Evolutionary conservation across 1,140 invertebrate species (phyloP).

Genomic region (Euglossa dilemma): DNA sequence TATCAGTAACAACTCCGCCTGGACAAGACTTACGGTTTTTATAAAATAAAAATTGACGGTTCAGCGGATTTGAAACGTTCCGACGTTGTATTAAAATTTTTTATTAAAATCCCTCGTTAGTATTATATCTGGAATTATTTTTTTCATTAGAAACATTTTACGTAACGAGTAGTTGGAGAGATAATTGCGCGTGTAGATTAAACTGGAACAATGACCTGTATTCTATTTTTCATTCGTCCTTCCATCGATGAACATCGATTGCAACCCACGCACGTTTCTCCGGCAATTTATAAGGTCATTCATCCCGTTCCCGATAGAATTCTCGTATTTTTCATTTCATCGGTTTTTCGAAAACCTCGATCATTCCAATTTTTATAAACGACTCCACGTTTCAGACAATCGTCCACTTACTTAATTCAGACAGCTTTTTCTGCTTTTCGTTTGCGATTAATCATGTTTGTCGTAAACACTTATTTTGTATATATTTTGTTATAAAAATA

Average conservation of each 20-base stretch:
- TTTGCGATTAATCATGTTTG: no score
- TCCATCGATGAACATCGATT: slow-evolving; percentile 6
- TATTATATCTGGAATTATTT: no score
- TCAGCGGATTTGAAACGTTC: neutral
- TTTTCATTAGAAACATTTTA: neutral
- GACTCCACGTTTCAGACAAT: no score
- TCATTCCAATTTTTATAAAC: neutral
- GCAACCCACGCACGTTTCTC: neutral
- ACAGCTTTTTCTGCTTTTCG: no score
- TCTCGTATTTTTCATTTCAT: neutral
- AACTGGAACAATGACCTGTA: neutral
- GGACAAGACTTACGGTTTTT: no score
- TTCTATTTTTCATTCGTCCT: neutral
- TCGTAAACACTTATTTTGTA: no score
- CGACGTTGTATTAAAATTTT: neutral
- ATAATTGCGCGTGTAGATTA: neutral
- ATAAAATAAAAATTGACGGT: no score
- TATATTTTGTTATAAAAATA: no score
- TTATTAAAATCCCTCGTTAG: neutral
- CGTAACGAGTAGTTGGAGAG: neutral
- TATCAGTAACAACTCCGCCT: no score
- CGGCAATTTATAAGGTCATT: neutral
- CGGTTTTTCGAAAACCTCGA: neutral
- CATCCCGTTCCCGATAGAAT: neutral
- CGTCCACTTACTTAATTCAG: no score